Evolutionary conservation across 1,140 invertebrate species (phyloP).

Genomic region (Parapsyche elsis): DNA sequence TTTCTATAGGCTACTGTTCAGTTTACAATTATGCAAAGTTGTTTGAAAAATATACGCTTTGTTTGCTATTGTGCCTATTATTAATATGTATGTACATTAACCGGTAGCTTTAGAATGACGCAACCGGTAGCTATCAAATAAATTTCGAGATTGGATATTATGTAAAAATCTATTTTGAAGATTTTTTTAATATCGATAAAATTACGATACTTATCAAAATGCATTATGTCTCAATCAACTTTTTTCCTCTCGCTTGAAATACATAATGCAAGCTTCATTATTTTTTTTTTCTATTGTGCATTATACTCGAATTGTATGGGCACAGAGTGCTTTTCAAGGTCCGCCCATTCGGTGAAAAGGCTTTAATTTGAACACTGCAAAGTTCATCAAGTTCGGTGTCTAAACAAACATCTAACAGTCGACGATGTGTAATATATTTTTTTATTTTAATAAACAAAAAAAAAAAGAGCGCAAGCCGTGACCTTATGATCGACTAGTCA

Average conservation of each 20-base stretch:
- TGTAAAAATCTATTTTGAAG: no score
- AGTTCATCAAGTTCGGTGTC: not conserved
- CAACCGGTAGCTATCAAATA: no score
- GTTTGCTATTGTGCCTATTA: no score
- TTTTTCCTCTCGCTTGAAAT: not conserved
- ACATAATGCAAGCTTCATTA: slow-evolving; percentile 8
- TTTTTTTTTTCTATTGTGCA: not conserved
- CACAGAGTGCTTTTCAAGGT: slow-evolving; percentile 16
- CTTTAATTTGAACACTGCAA: slow-evolving; percentile 11
- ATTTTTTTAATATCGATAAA: no score
- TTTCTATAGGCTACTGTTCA: no score
- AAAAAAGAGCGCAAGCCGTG: not conserved
- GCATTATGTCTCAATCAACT: slow-evolving; percentile 1
- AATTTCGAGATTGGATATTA: no score
- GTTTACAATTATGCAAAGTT: no score
- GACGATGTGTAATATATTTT: not conserved
- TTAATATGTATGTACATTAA: no score
- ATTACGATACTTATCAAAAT: not conserved
- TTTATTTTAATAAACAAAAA: not conserved
- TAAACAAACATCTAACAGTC: not conserved
- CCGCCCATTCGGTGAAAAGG: not conserved
- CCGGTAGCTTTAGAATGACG: no score
- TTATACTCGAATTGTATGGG: not conserved
- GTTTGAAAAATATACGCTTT: no score
- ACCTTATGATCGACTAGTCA: slow-evolving; percentile 5